Evolutionary conservation across 2,888 invertebrate species (phyloP).

Genomic region (Syritta pipiens): DNA sequence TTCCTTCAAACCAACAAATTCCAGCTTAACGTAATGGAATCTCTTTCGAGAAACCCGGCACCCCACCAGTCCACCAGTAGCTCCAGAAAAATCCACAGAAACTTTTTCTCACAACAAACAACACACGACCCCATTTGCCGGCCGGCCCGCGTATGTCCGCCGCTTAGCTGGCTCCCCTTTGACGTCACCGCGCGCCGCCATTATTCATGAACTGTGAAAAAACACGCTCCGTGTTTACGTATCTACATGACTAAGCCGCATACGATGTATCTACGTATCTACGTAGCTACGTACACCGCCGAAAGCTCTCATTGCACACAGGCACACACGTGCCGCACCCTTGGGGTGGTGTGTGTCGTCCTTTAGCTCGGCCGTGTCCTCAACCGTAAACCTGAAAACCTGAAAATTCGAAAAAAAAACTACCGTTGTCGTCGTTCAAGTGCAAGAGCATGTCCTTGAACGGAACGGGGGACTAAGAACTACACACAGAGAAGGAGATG

Average conservation of each 20-base stretch:
- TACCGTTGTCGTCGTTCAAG: constrained; percentile 48
- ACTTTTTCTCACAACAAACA: too few relatives aligned
- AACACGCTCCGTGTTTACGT: not conserved
- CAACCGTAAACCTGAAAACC: constrained; percentile 31
- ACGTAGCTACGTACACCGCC: not conserved
- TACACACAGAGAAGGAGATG: too few relatives aligned
- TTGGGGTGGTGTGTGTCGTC: not conserved
- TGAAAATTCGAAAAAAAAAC: too few relatives aligned
- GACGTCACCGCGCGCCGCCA: constrained; percentile 1
- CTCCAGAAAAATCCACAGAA: too few relatives aligned
- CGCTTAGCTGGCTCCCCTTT: too few relatives aligned
- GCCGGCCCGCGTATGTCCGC: too few relatives aligned
- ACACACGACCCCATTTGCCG: too few relatives aligned
- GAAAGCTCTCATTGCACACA: constrained; percentile 23
- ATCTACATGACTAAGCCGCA: not conserved
- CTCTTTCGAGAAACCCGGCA: too few relatives aligned
- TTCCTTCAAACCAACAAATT: too few relatives aligned
- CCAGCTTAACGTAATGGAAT: too few relatives aligned
- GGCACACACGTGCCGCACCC: not conserved
- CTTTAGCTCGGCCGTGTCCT: constrained; percentile 15
- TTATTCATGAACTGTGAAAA: not conserved
- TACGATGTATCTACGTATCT: too few relatives aligned
- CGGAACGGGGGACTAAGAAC: constrained; percentile 1
- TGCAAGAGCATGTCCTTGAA: constrained; percentile 56
- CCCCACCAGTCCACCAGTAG: too few relatives aligned